Evolutionary conservation across 2,797 vertebrate genomes (phyloP).

Genomic region (Sus cebifrons): DNA sequence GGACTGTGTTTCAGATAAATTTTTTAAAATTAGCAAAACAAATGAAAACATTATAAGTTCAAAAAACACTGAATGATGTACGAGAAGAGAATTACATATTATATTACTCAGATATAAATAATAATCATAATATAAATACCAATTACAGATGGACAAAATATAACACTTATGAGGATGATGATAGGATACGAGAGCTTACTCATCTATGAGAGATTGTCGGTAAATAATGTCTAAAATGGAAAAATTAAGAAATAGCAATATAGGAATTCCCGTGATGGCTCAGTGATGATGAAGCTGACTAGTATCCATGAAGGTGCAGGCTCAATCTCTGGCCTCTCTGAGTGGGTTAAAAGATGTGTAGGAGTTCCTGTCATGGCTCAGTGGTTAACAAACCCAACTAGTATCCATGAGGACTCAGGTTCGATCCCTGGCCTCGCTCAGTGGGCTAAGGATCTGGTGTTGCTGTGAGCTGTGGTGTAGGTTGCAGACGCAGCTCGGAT

Average conservation of each 20-base stretch:
- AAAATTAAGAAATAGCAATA: conserved; percentile 20
- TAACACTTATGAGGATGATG: neutral
- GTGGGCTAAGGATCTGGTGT: no score
- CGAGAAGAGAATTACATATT: conserved; percentile 30
- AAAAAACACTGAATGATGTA: neutral
- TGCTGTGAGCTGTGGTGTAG: no score
- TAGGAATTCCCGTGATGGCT: neutral
- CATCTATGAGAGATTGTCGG: neutral
- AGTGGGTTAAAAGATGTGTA: no score
- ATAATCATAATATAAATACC: conserved; percentile 37
- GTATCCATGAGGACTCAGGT: no score
- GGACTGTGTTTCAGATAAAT: conserved; percentile 3
- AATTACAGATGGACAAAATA: conserved; percentile 20
- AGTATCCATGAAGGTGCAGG: no score
- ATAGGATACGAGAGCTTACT: neutral
- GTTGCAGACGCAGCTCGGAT: no score
- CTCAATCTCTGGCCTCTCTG: no score
- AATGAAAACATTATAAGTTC: neutral
- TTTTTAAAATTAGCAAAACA: neutral
- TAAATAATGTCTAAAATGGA: conserved; percentile 56
- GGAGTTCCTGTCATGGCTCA: no score
- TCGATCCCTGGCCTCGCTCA: no score
- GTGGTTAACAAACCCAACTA: no score
- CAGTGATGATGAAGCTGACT: no score
- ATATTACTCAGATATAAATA: conserved; percentile 43